Evolutionary conservation across 2,797 vertebrate species (phyloP), one percentile per base, ranked within the genome.

Genomic region (Paedocypris micromegethes): DNA sequence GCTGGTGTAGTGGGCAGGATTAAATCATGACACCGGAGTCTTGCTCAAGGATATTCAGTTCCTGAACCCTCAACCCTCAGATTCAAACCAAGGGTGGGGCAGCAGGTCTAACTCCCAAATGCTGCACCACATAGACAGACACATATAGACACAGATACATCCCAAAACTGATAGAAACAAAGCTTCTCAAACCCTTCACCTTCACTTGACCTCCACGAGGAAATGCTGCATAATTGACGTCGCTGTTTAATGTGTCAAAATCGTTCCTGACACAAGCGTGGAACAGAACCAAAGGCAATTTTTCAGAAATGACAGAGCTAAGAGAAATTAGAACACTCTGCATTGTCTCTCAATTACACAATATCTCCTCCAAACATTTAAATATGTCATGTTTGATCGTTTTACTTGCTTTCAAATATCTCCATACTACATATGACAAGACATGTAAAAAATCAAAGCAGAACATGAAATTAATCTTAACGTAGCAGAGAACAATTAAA

Each of bases 391-490:
- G 54, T 61, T 56, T 57, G 48, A 6, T 44, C 52, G 23, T 76
- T 74, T 76, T 68, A 64, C 75, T 64, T 49, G 48, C 39, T 64
- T 66, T 70, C 66, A 67, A 23, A 23, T 23, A 23, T 23, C 23
- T 1, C 1, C 23, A 23, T 23, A 23, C 23, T 23, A 23, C 23
- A 23, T 23, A 23, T 23, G 23, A 23, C 23, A 23, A 23, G 23
- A 23, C 23, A 23, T 85, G 83, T 53, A 55, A 61, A 85, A 87
- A 86, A 89, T 87, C 85, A 88, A 92, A 91, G 87, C 80, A 89
- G 89, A 83, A 85, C 83, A 84, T 84, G 84, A 80, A 85, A 87
- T 88, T 90, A 93, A 94, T 93, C 92, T 92, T 93, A 92, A 92
- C 94, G 89, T 86, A 83, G 81, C 84, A 79, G 82, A 86, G 88